Base-by-base conservation (phyloP, 1,140 invertebrate species). In the Leptonema lineaticorne region DNA sequence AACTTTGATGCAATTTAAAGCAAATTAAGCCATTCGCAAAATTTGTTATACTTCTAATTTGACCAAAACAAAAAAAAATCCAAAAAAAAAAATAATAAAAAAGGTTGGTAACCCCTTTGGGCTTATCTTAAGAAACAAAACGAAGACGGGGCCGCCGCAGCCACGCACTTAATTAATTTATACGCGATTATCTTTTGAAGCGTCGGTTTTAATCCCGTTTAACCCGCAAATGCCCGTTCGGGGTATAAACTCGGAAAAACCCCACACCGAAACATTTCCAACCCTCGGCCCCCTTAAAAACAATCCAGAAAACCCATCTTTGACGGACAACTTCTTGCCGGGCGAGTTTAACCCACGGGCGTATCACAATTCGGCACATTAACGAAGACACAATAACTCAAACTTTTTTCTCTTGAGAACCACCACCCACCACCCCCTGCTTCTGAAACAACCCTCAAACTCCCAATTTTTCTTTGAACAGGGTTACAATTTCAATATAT, bases 121-220 rank as follows among this genome's bases (percentile, higher is more conserved):
- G 24, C 22, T 53, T 24, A 14, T 26, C 50, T 53, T 53, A 11
- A 11, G 20, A 53, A 26, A 53, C 18, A 37, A 45, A 62, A 41
- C 57, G 33, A 37, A 63, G 58, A 46, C 24, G 41, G 33, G 48
- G 28, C 22, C 27, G 59, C 28, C 24, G 70, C 5, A 26, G 45
- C 53, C 68, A 72, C 67, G 70, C 70, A 69, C 69, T 73, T 73
- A 73, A 73, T 73, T 73, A 73, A 73, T 73, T 73, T 73, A 70
- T 73, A 70, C 69, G 71, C 64, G 71, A 73, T 73, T 73, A 73
- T 73, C 71, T 73, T 72, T 67, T 69, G 62, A 66, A 63, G 57
- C 69, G 71, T 48, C 58, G 71, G 71, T 62, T 70, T 73, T 70
- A 73, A 70, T 73, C 69, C 71, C 29, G 37, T 57, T 63, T 68